Conservation (phyloP, 2,113 vertebrate genomes). For the Mellivora capensis region DNA sequence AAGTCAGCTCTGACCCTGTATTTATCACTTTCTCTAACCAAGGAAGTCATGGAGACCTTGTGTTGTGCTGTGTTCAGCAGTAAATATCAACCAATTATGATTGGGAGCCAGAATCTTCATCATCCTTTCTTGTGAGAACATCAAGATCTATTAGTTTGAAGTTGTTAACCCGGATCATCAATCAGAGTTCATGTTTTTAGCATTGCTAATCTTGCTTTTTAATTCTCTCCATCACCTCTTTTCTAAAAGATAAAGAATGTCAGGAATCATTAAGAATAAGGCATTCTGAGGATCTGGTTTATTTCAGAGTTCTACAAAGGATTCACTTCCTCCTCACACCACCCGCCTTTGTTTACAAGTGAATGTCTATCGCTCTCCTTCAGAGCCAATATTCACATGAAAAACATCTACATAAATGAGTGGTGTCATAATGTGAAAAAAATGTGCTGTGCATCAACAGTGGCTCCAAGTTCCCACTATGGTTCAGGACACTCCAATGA, state of each 20-base stretch:
- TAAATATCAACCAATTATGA: background rate
- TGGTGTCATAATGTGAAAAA: constrained; percentile 31
- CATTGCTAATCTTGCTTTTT: background rate
- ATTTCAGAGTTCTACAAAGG: background rate
- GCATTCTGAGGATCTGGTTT: constrained; percentile 19
- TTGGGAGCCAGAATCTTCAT: background rate
- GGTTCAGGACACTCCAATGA: constrained; percentile 28
- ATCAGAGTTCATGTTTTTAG: constrained; percentile 1
- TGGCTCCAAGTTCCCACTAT: background rate
- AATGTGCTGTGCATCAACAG: background rate
- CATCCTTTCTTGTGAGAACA: constrained; percentile 27
- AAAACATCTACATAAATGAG: constrained; percentile 31
- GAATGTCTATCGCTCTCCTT: background rate
- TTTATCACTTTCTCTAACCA: background rate
- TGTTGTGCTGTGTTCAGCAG: background rate
- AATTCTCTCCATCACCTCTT: background rate
- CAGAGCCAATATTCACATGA: constrained; percentile 22
- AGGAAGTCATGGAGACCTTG: constrained; percentile 38
- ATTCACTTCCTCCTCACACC: constrained; percentile 2
- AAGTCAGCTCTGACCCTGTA: background rate
- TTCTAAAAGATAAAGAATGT: constrained; percentile 8
- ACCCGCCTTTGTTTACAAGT: constrained; percentile 15
- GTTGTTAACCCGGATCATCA: background rate
- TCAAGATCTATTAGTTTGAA: constrained; percentile 12
- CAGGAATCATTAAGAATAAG: constrained; percentile 12